Evolutionary conservation across 1,140 invertebrate genomes (phyloP).

Genomic region (Stenopsyche tienmushanensis): DNA sequence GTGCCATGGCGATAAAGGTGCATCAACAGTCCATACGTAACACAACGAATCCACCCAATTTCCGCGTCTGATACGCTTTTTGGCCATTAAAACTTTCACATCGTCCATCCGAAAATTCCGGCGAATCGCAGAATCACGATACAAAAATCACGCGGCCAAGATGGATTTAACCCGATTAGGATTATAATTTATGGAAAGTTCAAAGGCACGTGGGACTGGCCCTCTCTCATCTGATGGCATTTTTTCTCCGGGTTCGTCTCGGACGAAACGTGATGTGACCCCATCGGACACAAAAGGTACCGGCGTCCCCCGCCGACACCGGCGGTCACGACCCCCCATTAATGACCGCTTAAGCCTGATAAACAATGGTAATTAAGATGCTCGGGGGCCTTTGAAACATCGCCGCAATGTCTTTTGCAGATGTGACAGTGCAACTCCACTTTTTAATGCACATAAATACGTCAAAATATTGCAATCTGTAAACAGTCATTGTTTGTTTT

Average conservation of each 20-base stretch:
- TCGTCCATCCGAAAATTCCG: not conserved
- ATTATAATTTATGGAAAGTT: constrained; percentile 11
- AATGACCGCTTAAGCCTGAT: not conserved
- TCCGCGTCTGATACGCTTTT: not conserved
- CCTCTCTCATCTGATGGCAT: constrained; percentile 4
- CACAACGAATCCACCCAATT: no score
- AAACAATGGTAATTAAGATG: constrained; percentile 11
- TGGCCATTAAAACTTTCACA: not conserved
- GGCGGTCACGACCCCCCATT: constrained; percentile 1
- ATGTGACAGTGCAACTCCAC: not conserved
- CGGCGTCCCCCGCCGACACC: not conserved
- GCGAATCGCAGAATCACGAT: constrained; percentile 1
- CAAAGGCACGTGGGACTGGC: not conserved
- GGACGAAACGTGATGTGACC: constrained; percentile 6
- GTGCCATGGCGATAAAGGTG: no score
- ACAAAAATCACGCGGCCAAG: constrained; percentile 8
- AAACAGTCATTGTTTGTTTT: no score
- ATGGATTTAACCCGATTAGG: not conserved
- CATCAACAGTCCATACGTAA: no score
- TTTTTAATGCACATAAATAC: not conserved
- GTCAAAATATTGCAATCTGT: no score
- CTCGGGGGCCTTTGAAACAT: not conserved
- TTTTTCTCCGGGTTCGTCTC: not conserved
- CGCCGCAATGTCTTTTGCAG: not conserved
- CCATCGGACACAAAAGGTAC: not conserved